phyloP scores from a whole-genome alignment of 2,113 vertebrate species.

The Oncorhynchus keta region DNA sequence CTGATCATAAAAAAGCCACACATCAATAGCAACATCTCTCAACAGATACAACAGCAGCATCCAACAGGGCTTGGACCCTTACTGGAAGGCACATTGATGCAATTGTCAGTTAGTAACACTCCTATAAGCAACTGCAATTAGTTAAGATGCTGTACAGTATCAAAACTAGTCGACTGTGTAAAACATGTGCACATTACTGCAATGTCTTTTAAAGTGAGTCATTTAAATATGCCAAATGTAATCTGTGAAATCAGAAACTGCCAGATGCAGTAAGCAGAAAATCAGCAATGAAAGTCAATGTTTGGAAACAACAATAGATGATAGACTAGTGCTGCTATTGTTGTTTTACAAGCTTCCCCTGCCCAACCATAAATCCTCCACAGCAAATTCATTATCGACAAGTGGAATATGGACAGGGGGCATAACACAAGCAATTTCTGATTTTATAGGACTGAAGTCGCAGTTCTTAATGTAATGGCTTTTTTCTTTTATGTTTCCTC shows the following conservation, averaged over 20 bases:
- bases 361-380: constrained; percentile 18
- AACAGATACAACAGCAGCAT: not conserved
- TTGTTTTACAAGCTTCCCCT: constrained; percentile 11
- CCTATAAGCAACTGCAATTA: not conserved
- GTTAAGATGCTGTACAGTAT: not conserved
- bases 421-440: too few relatives aligned
- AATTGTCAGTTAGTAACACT: not conserved
- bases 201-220: constrained; percentile 8
- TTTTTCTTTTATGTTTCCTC: constrained; percentile 6
- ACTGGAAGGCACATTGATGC: not conserved
- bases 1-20: not conserved
- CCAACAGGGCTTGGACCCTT: not conserved
- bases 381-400: constrained; percentile 49
- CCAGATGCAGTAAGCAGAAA: constrained; percentile 8
- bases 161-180: too few relatives aligned
- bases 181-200: not conserved
- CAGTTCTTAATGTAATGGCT: too few relatives aligned
- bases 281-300: constrained; percentile 8
- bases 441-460: too few relatives aligned
- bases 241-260: not conserved
- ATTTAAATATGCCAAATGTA: not conserved
- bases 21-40: not conserved
- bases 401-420: constrained; percentile 12
- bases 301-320: constrained; percentile 7
- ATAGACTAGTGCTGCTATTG: not conserved